Evolutionary conservation across 2,888 invertebrate genomes (phyloP).

Genomic region (Rhamnusium bicolor): DNA sequence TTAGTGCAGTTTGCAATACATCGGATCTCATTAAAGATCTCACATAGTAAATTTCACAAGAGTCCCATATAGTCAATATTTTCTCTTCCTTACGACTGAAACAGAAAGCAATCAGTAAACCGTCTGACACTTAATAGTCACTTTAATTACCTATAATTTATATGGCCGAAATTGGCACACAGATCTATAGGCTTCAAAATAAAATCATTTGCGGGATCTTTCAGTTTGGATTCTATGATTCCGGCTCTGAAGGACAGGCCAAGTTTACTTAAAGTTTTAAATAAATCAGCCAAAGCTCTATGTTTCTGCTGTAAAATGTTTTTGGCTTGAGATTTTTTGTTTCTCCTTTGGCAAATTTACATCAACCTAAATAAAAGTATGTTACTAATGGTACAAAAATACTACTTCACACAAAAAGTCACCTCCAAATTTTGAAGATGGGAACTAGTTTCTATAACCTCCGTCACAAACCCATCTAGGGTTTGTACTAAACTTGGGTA

Average conservation of each 20-base stretch:
- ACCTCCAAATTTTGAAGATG: conserved; percentile 80
- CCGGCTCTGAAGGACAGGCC: conserved; percentile 90
- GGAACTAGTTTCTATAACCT: conserved; percentile 79
- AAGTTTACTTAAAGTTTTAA: conserved; percentile 82
- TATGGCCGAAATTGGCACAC: conserved; percentile 73
- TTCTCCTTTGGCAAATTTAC: conserved; percentile 77
- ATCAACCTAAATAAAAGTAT: conserved; percentile 71
- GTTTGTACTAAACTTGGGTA: conserved; percentile 78
- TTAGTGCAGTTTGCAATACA: conserved; percentile 76
- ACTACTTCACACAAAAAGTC: conserved; percentile 41
- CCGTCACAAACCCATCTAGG: conserved; percentile 79
- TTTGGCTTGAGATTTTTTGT: conserved; percentile 85
- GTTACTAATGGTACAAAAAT: background rate
- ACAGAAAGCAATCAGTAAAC: conserved; percentile 8
- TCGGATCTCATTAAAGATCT: conserved; percentile 81
- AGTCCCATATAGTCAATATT: conserved; percentile 78
- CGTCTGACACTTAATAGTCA: conserved; percentile 2
- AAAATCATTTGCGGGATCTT: conserved; percentile 76
- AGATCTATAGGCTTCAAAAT: conserved; percentile 82
- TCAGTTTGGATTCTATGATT: conserved; percentile 75
- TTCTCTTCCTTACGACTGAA: conserved; percentile 71
- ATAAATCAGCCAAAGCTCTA: conserved; percentile 88
- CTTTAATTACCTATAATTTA: conserved; percentile 68
- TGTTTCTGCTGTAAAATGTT: conserved; percentile 89
- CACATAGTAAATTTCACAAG: conserved; percentile 83